phyloP scores from a whole-genome alignment of 2,888 invertebrate species.

The Morpho helenor region DNA sequence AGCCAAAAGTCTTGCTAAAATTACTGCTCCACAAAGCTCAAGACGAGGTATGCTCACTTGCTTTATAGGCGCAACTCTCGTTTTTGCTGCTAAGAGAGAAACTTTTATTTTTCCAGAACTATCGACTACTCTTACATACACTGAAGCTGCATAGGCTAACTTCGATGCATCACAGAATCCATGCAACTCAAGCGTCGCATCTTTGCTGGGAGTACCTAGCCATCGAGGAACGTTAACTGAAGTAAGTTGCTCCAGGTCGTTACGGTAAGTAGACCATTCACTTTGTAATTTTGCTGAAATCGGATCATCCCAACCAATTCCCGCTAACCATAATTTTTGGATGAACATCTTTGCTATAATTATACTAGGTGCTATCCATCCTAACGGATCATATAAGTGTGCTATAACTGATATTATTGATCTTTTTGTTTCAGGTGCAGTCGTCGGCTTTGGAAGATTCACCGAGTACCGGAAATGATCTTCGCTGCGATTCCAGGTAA shows the following conservation, averaged over 20 bases:
- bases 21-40: slow-evolving; percentile 28
- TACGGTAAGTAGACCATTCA: slow-evolving; percentile 25
- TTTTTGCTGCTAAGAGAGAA: slow-evolving; percentile 13
- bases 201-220: slow-evolving; percentile 12
- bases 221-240: slow-evolving; percentile 22
- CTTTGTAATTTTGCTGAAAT: slow-evolving; percentile 11
- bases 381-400: slow-evolving; percentile 16
- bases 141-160: slow-evolving; percentile 23
- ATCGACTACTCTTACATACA: slow-evolving; percentile 2
- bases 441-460: background rate
- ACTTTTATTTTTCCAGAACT: background rate
- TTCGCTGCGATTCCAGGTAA: slow-evolving; percentile 8
- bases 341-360: no score
- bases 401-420: slow-evolving; percentile 21
- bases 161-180: slow-evolving; percentile 30
- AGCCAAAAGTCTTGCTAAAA: slow-evolving; percentile 17
- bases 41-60: slow-evolving; percentile 22
- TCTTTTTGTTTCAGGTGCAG: slow-evolving; percentile 14
- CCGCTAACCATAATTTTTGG: no score
- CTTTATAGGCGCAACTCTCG: slow-evolving; percentile 19
- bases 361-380: no score
- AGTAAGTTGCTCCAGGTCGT: slow-evolving; percentile 12
- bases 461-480: slow-evolving; percentile 8
- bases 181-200: slow-evolving; percentile 22
- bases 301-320: slow-evolving; percentile 9